Conservation (phyloP, 1,140 invertebrate species). For the Megalopta genalis region DNA sequence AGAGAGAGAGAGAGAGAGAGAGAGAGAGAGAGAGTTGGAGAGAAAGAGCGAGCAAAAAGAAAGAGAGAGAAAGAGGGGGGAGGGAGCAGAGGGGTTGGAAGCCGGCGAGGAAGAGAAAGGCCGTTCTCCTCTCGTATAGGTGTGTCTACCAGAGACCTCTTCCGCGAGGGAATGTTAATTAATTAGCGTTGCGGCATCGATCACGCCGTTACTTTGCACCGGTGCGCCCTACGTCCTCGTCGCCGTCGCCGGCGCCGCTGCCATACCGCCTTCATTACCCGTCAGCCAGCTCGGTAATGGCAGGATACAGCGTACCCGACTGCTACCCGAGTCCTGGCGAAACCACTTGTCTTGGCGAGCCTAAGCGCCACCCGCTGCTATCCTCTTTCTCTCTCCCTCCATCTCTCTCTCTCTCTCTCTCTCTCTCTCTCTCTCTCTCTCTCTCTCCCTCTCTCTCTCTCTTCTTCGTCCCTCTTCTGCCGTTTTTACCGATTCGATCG, state of each 20-base stretch:
- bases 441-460: too few species aligned
- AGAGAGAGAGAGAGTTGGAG: constrained; percentile 8
- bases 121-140: constrained; percentile 50
- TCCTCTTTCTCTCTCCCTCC: too few species aligned
- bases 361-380: constrained; percentile 29
- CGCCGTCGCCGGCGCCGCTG: not conserved
- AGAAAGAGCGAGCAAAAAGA: too few species aligned
- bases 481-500: constrained; percentile 8
- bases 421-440: too few species aligned
- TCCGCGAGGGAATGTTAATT: constrained; percentile 65
- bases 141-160: constrained; percentile 62
- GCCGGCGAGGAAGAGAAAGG: constrained; percentile 19
- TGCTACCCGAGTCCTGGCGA: constrained; percentile 27
- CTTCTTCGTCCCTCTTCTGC: too few species aligned
- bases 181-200: constrained; percentile 70
- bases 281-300: constrained; percentile 48
- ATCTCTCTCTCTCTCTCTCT: too few species aligned
- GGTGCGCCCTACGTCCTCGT: constrained; percentile 38
- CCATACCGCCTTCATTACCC: constrained; percentile 54
- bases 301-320: constrained; percentile 29
- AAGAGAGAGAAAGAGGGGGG: not conserved
- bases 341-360: constrained; percentile 45
- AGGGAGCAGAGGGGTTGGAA: constrained; percentile 3
- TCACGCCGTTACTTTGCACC: constrained; percentile 63
- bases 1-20: not conserved